Evolutionary conservation across 2,888 invertebrate genomes (phyloP), one percentile per base, ranked within the genome.

Genomic region (Mimumesa dahlbomi): DNA sequence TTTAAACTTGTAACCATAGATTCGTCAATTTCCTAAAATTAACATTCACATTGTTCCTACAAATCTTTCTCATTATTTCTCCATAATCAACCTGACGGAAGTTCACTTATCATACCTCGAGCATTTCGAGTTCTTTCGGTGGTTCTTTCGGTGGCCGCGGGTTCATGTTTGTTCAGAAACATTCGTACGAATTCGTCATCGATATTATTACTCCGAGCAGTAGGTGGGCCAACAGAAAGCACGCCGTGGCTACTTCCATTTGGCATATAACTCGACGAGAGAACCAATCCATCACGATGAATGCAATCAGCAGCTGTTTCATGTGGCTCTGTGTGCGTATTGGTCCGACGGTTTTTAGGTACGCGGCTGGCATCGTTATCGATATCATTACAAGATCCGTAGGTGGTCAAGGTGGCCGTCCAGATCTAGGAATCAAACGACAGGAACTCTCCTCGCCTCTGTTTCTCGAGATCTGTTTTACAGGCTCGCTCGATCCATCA

Each of bases 341-440:
- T 11, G 7, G 40, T 29, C 52, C 11, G 29, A 22, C 36, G 36
- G 52, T 77, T 76, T 78, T 79, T 79, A 64, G 75, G 57, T 19
- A 56, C 36, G 14, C 19, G 29, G 42, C 16, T 46, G 50, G 50
- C 65, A 57, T 72, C 69, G 70, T 81, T 79, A 81, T 80, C 82
- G 83, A 73, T 81, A 82, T 79, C 79, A 81, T 84, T 83, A 81
- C 70, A 72, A 62, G 68, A 77, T 53, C 79, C 65, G 76, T 79
- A 80, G 83, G 82, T 76, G 81, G 76, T 68, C 78, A 52, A 63
- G 53, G 63, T 46, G 61, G 54, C 36, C 54, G 52, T 59, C 53
- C 58, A 65, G 75, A 75, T 80, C 71, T 70, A 68, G 58, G 63
- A 72, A 67, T 66, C 73, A 45, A 69, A 58, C 52, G 73, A 69